These are phyloP conservation scores for Abrostola triplasia DNA, from an alignment of 2,888 invertebrate species.

Conservation along the genomic window DNA sequence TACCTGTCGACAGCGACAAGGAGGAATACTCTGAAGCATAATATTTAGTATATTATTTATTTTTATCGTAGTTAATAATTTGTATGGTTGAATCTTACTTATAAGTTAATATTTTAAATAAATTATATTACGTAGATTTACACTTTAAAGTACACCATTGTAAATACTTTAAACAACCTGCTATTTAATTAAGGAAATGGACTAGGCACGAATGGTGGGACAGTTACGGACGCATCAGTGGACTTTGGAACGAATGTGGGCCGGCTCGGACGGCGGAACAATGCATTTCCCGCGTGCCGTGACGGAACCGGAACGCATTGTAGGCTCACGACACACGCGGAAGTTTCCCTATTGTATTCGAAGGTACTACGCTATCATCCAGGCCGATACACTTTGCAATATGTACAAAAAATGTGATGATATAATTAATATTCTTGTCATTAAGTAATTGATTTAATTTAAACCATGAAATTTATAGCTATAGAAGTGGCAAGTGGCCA, in stretches of 20 bases:
- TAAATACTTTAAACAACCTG: slow-evolving; percentile 34
- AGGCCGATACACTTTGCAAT: slow-evolving; percentile 31
- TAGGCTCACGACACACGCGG: slow-evolving; percentile 66
- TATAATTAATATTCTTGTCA: too few relatives aligned
- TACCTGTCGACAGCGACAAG: too few relatives aligned
- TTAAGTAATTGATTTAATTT: too few relatives aligned
- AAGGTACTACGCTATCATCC: slow-evolving; percentile 37
- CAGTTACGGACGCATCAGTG: slow-evolving; percentile 65
- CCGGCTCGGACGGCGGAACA: slow-evolving; percentile 69
- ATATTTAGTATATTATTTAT: too few relatives aligned
- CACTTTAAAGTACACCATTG: background rate
- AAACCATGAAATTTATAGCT: too few relatives aligned
- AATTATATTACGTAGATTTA: too few relatives aligned
- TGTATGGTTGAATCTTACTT: too few relatives aligned
- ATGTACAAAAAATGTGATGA: too few relatives aligned
- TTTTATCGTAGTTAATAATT: too few relatives aligned
- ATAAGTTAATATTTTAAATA: too few relatives aligned
- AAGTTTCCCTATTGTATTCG: slow-evolving; percentile 65
- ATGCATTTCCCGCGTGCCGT: slow-evolving; percentile 72
- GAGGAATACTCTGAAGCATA: too few relatives aligned
- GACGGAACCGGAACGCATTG: slow-evolving; percentile 74
- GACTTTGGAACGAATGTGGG: slow-evolving; percentile 75
- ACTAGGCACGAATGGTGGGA: slow-evolving; percentile 67
- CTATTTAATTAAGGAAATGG: slow-evolving; percentile 70
- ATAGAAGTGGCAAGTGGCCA: too few relatives aligned